A percentile compares a stretch with the other conserved stretches of the same genome.
Conservation (phyloP, 2,113 vertebrate genomes). For the Rhynchopsitta pachyrhyncha region DNA sequence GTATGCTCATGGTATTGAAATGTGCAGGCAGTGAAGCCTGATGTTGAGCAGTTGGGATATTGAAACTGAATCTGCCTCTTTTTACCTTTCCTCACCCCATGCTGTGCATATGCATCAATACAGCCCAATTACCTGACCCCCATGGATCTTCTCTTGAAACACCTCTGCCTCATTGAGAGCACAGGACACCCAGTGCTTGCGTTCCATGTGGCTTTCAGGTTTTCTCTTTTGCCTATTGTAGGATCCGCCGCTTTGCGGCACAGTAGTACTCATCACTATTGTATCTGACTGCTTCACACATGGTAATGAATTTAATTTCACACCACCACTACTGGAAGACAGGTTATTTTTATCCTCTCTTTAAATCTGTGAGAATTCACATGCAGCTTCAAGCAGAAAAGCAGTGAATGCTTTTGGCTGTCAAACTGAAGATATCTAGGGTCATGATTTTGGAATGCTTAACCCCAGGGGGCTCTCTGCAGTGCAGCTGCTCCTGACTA, state of each 20-base stretch:
- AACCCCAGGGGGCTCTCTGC: not conserved
- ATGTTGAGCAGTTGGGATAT: not conserved
- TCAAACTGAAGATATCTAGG: not conserved
- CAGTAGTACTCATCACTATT: conserved; percentile 46
- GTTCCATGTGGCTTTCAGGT: not conserved
- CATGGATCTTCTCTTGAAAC: not conserved
- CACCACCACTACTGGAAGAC: conserved; percentile 33
- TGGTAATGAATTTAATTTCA: conserved; percentile 60
- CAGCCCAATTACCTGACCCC: not conserved
- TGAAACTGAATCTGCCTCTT: not conserved
- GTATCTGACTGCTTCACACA: conserved; percentile 37
- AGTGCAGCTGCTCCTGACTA: not conserved
- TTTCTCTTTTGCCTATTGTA: not conserved
- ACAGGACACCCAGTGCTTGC: not conserved
- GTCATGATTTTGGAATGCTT: not conserved
- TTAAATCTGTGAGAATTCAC: conserved; percentile 16
- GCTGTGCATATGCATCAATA: not conserved
- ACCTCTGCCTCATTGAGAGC: not conserved
- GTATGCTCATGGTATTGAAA: not conserved
- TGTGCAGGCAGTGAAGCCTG: not conserved
- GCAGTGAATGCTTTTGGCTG: not conserved
- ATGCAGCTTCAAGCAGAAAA: not conserved
- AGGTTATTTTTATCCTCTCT: conserved; percentile 52
- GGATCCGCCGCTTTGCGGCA: not conserved
- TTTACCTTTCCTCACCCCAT: not conserved